Percentiles rank a stretch among this genome's conserved stretches.
phyloP scores from a whole-genome alignment of 37 sponge, comb jelly and placozoan genomes.

The Axinella damicornis region DNA sequence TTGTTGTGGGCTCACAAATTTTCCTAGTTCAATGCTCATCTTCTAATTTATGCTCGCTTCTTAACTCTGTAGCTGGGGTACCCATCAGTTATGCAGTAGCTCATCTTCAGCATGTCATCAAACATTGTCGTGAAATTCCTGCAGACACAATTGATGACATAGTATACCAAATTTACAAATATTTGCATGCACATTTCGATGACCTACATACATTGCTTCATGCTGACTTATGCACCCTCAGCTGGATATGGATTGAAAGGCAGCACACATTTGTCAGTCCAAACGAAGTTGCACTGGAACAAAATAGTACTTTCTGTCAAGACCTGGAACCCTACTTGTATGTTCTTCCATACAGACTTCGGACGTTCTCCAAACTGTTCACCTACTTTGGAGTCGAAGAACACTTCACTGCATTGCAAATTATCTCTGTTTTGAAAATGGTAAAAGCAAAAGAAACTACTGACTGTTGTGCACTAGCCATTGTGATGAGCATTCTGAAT shows the following conservation, averaged over 20 bases:
- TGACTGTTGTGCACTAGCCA: constrained; percentile 17
- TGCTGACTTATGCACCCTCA: background rate
- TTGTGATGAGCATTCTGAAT: constrained; percentile 54
- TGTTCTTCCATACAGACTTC: constrained; percentile 41
- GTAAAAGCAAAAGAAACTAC: constrained; percentile 22
- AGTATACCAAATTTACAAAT: too few relatives aligned
- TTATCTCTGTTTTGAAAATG: constrained; percentile 31
- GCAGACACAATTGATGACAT: too few relatives aligned
- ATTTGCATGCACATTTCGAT: too few relatives aligned
- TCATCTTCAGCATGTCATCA: too few relatives aligned
- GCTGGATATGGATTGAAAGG: constrained; percentile 49
- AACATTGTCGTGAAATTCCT: too few relatives aligned
- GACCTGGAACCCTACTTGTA: constrained; percentile 49
- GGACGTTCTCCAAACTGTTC: constrained; percentile 23
- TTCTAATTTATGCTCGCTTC: too few relatives aligned
- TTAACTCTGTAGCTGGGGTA: too few relatives aligned
- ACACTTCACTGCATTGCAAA: constrained; percentile 19
- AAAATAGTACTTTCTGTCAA: constrained; percentile 22
- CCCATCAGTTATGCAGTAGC: too few relatives aligned
- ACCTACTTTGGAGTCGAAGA: constrained; percentile 38
- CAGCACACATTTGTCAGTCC: constrained; percentile 35
- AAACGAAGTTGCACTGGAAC: constrained; percentile 5
- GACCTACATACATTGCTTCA: too few relatives aligned
- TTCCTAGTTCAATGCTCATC: background rate
- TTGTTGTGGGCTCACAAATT: constrained; percentile 52